Base-by-base conservation (phyloP, 2,888 invertebrate species). In the Lasioglossum leucozonium region DNA sequence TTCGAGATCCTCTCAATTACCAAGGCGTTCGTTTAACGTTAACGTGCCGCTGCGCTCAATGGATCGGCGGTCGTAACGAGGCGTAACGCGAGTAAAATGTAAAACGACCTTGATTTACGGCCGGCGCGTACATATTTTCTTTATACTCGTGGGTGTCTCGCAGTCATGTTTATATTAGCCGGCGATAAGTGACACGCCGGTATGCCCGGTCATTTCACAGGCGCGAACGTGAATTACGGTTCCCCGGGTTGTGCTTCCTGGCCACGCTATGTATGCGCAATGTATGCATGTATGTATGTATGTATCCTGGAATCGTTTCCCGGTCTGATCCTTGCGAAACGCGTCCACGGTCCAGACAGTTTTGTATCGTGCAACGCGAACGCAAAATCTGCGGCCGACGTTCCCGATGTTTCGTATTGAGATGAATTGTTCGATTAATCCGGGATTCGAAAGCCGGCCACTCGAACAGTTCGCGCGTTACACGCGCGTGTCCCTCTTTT, bases 151-250 rank as follows among this genome's bases (percentile, higher is more conserved):
- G 88, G 83, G 87, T 87, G 88, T 91, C 88, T 89, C 82, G 88
- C 67, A 90, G 90, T 86, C 89, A 88, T 90, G 90, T 91, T 92
- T 91, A 91, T 92, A 92, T 92, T 92, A 91, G 90, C 90, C 85
- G 82, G 90, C 87, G 87, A 91, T 90, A 91, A 92, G 91, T 91
- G 92, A 92, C 91, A 90, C 85, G 88, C 77, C 81, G 87, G 88
- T 89, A 89, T 90, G 90, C 84, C 77, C 79, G 89, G 84, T 92
- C 90, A 91, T 92, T 92, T 91, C 82, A 85, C 88, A 87, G 88
- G 88, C 89, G 91, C 89, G 90, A 90, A 91, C 87, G 87, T 92
- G 91, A 92, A 86, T 92, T 92, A 92, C 91, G 87, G 84, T 87
- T 82, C 79, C 88, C 4, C 16, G 16, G 73, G 81, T 72, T 84